A percentile compares a stretch with the other conserved stretches of the same genome.
Evolutionary conservation across 2,888 invertebrate genomes (phyloP).

Genomic region (Acanthosoma haemorrhoidale): DNA sequence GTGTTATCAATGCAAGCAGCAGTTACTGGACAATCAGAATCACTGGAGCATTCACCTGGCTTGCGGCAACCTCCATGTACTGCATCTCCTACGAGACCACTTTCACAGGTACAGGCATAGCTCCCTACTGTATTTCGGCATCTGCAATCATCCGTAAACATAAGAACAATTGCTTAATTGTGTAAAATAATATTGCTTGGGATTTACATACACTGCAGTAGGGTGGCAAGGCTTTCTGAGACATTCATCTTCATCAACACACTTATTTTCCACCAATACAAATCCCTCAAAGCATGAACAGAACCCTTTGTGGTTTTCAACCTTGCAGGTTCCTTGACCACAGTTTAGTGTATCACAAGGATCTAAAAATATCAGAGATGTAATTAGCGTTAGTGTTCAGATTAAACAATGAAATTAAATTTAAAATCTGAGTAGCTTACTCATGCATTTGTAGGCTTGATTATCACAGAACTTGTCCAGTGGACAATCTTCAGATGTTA

Average conservation of each 20-base stretch:
- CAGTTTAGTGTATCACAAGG: constrained; percentile 75
- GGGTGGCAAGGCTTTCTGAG: constrained; percentile 67
- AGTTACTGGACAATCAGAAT: constrained; percentile 70
- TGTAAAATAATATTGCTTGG: neutral
- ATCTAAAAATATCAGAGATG: constrained; percentile 52
- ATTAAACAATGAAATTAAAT: constrained; percentile 13
- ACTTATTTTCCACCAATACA: constrained; percentile 53
- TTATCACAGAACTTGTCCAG: constrained; percentile 68
- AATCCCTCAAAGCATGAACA: constrained; percentile 73
- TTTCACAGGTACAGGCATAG: constrained; percentile 68
- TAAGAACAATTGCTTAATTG: neutral
- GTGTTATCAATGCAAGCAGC: constrained; percentile 69
- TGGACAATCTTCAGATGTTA: constrained; percentile 68
- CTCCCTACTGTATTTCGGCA: constrained; percentile 76
- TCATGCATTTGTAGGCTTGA: constrained; percentile 70
- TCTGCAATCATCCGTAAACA: constrained; percentile 43
- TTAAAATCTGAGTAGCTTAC: constrained; percentile 49
- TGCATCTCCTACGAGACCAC: constrained; percentile 74
- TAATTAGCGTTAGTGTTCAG: neutral
- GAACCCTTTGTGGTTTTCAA: constrained; percentile 62
- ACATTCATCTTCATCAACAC: constrained; percentile 80
- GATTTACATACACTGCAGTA: constrained; percentile 57
- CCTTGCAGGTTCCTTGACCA: constrained; percentile 72
- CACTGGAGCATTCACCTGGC: constrained; percentile 75
- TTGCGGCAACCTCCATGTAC: constrained; percentile 66